Evolutionary conservation across 2,113 vertebrate species (phyloP), one percentile per base, ranked within the genome.

Genomic region (Passer domesticus): DNA sequence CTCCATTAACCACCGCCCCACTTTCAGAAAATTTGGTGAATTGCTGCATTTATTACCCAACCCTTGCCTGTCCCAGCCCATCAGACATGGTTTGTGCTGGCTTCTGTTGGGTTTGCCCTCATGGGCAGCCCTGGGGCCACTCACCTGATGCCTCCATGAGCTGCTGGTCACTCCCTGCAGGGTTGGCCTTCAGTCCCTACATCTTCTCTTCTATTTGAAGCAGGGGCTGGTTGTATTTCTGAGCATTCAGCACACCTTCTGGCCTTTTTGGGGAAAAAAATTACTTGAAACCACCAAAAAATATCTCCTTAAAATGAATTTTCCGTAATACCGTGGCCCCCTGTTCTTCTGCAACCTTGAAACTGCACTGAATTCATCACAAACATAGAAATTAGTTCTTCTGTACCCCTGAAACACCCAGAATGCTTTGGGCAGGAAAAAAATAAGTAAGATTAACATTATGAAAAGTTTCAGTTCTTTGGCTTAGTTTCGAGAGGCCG

Each of bases 271-370:
- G 11, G 20, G 14, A 60, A 68, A 83, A 73, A 64, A 76, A 60
- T n/a, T 0, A 5, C 19, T 35, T n/a, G 7, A 46, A 77, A 53
- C 8, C 8, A 30, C 20, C 2, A 27, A 55, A 70, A 77, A 33
- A 37, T 0, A 33, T 4, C 9, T 17, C 7, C 19, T 50, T 21
- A 44, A 69, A 69, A 35, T 23, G 22, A 27, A 19, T 53, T 66
- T 73, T 39, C 20, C 1, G 0, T 19, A 8, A 21, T 11, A 10
- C 23, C 6, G 0, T 18, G 12, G 12, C 24, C 8, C 3, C 5
- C 3, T 46, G 19, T 7, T 74, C 52, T 81, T 53, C 67, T 44
- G 43, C 23, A 70, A 0, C 19, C 39, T 39, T 9, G 16, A 70
- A 87, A 50, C 9, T 5, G 11, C 33, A 3, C 28, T 8, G 21